Evolutionary conservation across 2,888 invertebrate species (phyloP).

Genomic region (Acheta domesticus): DNA sequence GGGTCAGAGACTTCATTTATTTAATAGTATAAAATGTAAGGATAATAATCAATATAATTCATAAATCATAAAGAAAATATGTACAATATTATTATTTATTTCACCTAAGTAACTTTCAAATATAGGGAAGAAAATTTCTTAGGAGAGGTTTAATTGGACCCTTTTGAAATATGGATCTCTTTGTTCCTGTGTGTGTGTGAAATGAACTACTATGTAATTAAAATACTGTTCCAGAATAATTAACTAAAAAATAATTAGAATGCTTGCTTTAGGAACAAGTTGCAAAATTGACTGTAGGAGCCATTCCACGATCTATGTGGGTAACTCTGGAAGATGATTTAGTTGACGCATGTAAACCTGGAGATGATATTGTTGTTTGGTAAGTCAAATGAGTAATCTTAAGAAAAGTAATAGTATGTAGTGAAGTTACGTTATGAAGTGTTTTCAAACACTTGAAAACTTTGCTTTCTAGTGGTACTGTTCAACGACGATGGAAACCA

Average conservation of each 20-base stretch:
- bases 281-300: constrained; percentile 65
- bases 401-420: constrained; percentile 28
- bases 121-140: no score
- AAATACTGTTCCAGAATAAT: no score
- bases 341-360: constrained; percentile 82
- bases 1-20: no score
- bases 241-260: no score
- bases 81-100: no score
- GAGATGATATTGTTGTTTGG: constrained; percentile 83
- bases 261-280: constrained; percentile 65
- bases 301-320: constrained; percentile 72
- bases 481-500: constrained; percentile 70
- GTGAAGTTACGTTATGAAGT: not conserved
- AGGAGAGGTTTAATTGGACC: no score
- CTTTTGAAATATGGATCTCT: no score
- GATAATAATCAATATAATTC: no score
- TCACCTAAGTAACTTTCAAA: no score
- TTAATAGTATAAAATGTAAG: no score
- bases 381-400: constrained; percentile 20
- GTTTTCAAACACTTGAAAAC: no score
- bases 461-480: constrained; percentile 61
- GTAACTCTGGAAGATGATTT: constrained; percentile 80
- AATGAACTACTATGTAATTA: not conserved
- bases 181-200: not conserved
- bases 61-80: no score